Evolutionary conservation across 35 echinoderm and acorn worm species (phyloP), one percentile per base, ranked within the genome.

Genomic region (Apostichopus japonicus): DNA sequence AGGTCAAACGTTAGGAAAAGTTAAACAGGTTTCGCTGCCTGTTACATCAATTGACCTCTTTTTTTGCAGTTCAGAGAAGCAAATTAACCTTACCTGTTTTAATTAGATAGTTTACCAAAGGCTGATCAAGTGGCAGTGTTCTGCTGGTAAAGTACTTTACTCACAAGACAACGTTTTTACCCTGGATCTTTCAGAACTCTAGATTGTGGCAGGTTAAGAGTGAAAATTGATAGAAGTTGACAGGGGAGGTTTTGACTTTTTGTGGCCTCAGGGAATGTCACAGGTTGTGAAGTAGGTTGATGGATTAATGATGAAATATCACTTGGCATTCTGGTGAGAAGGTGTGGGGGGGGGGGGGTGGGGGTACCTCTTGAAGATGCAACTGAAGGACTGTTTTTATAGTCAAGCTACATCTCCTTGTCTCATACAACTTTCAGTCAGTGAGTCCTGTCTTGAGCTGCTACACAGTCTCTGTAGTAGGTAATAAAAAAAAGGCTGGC

Each of bases 1-100:
- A 75, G 71, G 71, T 75, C 71, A 75, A 22, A 21, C 17, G 55
- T 58, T 84, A 15, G 56, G 51, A 83, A 21, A 33, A 58, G 81
- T 15, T 54, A 75, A 84, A 21, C 81, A 84, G 54, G 81, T 84
- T 84, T 84, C 16, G 56, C 17, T 53, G 56, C 23, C 81, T 84
- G 81, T 84, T 84, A 84, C 81, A 84, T 84, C 81, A 84, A 55
- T 84, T 84, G 81, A 84, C 81, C 81, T 58, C 81, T 84, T 84
- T 84, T 44, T 84, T 84, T 2, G 55, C 23, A 56, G 14, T 84
- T 84, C 81, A 56, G 8, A 2, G 23, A 17, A 8, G 81, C 81
- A 84, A 84, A 84, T 84, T 57, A 84, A 58, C 81, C 56, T 56
- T 84, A 57, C 33, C 54, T 23, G 81, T 57, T 59, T 84, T 84